Evolutionary conservation across 2,113 vertebrate genomes (phyloP), one percentile per base, ranked within the genome.

Genomic region (Paradisaea rubra): DNA sequence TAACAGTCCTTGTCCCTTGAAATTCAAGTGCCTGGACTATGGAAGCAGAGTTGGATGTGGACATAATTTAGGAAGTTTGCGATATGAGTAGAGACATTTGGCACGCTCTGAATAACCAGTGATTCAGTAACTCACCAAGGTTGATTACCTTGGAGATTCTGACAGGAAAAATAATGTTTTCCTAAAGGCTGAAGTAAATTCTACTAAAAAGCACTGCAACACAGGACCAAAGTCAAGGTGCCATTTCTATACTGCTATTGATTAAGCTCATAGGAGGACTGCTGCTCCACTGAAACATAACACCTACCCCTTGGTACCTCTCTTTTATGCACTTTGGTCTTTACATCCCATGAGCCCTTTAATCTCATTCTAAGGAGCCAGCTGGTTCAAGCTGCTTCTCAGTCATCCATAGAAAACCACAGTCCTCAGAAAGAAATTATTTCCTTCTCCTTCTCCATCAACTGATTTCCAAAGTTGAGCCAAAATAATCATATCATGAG

Each of bases 111-210:
- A 94, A 89, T 42, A 94, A 87, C 30, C 61, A 86, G 24, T 35
- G 39, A 81, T 89, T 87, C 66, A 80, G 66, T 76, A 77, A 89
- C 84, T 65, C 45, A 45, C 28, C 13, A 22, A 79, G 53, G 28
- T 6, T 85, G 71, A 89, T 89, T 92, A 92, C 39, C 45, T 94
- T 87, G 73, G 81, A 88, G 45, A 25, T 45, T 77, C 70, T 86
- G 78, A 77, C 78, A 86, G 70, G 78, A 95, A 96, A 92, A 95
- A 73, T 50, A 89, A 96, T 41, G 37, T 96, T 89, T 95, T 88
- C 56, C 41, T 82, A 81, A 89, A 93, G 59, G 45, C 2, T 91
- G 78, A 91, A 88, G 73, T 63, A 83, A 93, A 93, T 91, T 73
- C 87, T 81, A 52, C 54, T 80, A 69, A 86, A 88, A 85, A 22